Evolutionary conservation across 2,797 vertebrate species (phyloP), one percentile per base, ranked within the genome.

Genomic region (Oryzias sinensis): DNA sequence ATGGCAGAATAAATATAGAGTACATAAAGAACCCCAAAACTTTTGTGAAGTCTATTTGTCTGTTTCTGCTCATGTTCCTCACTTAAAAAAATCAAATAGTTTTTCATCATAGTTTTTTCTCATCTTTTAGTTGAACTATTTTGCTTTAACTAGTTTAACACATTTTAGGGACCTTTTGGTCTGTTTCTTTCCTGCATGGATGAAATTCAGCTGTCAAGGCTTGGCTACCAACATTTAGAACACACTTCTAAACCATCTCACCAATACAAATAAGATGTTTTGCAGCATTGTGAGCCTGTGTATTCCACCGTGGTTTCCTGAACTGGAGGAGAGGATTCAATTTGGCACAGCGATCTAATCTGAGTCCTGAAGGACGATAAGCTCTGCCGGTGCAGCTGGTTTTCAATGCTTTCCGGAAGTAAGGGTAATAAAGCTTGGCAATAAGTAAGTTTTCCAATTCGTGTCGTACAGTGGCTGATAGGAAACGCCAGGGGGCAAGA

Each of bases 291-390:
- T 48, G 61, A 51, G 65, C 48, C 56, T 68, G 76, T 84, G 83
- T 82, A 81, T 84, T 80, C 79, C 73, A 74, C 68, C 57, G 72
- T 82, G 77, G 70, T 70, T 79, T 84, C 59, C 56, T 54, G 45
- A 83, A 74, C 66, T 43, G 20, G 65, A 59, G 69, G 76, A 72
- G 72, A 59, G 77, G 80, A 81, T 91, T 89, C 79, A 79, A 87
- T 91, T 92, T 91, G 84, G 82, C 88, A 82, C 85, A 83, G 68
- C 87, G 88, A 92, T 91, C 85, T 91, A 90, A 93, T 91, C 88
- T 83, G 65, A 83, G 75, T 77, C 82, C 72, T 83, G 80, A 68
- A 53, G 63, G 71, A 80, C 80, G 88, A 92, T 92, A 89, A 90
- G 74, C 84, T 79, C 68, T 64, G 62, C 76, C 76, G 63, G 54